A percentile compares a stretch with the other conserved stretches of the same genome.
Conservation (phyloP, 2,113 vertebrate genomes). For the Cyrtonyx montezumae region DNA sequence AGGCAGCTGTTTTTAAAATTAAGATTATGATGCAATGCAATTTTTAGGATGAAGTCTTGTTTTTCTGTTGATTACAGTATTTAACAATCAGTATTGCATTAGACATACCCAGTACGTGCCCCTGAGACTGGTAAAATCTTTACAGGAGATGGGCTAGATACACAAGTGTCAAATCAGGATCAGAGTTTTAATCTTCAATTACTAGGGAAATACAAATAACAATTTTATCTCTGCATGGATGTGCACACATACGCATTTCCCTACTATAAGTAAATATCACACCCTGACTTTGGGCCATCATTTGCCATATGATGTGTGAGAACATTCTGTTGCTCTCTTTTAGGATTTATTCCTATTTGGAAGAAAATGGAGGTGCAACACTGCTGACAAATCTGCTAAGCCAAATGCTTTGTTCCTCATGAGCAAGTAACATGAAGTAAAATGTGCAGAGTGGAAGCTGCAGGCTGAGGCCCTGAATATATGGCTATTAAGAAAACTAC, state of each 20-base stretch:
- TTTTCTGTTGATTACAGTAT: background rate
- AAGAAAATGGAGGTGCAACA: background rate
- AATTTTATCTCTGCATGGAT: background rate
- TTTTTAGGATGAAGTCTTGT: background rate
- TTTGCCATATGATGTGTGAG: conserved; percentile 57
- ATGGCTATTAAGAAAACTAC: background rate
- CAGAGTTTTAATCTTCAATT: background rate
- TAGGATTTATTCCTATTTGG: conserved; percentile 28
- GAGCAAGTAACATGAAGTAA: conserved; percentile 41
- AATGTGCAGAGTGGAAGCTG: background rate
- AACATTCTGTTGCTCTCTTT: conserved; percentile 60
- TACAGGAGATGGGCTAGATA: background rate
- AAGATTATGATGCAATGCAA: background rate
- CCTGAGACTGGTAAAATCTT: background rate
- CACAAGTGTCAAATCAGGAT: background rate
- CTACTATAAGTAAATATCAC: conserved; percentile 29
- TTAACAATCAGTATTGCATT: accelerated
- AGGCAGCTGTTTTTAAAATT: background rate
- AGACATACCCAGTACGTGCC: too few relatives aligned
- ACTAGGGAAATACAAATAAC: background rate
- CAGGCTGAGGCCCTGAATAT: background rate
- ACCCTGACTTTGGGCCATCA: conserved; percentile 24
- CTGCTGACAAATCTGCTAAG: conserved; percentile 27
- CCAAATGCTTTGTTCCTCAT: conserved; percentile 29
- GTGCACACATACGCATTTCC: background rate